Evolutionary conservation across 2,888 invertebrate genomes (phyloP).

Genomic region (Helleia helle): DNA sequence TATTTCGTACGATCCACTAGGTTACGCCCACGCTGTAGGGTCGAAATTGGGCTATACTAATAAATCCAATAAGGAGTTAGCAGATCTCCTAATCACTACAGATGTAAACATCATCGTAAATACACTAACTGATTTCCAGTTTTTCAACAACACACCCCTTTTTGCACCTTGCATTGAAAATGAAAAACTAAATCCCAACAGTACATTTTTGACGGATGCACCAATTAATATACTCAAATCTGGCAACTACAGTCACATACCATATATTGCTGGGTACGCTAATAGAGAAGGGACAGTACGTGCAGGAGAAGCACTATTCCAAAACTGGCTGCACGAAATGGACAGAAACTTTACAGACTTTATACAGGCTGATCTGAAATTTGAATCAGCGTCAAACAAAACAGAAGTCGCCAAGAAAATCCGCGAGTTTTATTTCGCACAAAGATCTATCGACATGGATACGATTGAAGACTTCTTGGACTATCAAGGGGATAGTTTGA

Average conservation of each 20-base stretch:
- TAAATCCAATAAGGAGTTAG: conserved; percentile 34
- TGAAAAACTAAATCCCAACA: conserved; percentile 26
- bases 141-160: conserved; percentile 45
- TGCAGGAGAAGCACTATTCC: conserved; percentile 35
- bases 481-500: conserved; percentile 49
- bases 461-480: conserved; percentile 49
- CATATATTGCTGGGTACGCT: conserved; percentile 47
- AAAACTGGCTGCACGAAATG: conserved; percentile 43
- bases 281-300: conserved; percentile 52
- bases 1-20: conserved; percentile 49
- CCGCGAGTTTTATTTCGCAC: conserved; percentile 42
- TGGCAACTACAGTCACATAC: conserved; percentile 45
- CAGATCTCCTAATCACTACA: conserved; percentile 32
- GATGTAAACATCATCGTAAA: conserved; percentile 30
- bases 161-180: conserved; percentile 61
- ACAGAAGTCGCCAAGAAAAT: conserved; percentile 31
- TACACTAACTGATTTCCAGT: conserved; percentile 35
- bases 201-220: conserved; percentile 39
- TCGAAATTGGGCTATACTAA: conserved; percentile 36
- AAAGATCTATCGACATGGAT: conserved; percentile 32
- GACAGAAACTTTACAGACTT: conserved; percentile 46
- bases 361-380: conserved; percentile 43
- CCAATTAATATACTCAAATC: conserved; percentile 42
- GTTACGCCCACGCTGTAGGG: conserved; percentile 39
- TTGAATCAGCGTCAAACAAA: conserved; percentile 25